Evolutionary conservation across 2,113 vertebrate genomes (phyloP).

Genomic region (Pseudopodoces humilis): DNA sequence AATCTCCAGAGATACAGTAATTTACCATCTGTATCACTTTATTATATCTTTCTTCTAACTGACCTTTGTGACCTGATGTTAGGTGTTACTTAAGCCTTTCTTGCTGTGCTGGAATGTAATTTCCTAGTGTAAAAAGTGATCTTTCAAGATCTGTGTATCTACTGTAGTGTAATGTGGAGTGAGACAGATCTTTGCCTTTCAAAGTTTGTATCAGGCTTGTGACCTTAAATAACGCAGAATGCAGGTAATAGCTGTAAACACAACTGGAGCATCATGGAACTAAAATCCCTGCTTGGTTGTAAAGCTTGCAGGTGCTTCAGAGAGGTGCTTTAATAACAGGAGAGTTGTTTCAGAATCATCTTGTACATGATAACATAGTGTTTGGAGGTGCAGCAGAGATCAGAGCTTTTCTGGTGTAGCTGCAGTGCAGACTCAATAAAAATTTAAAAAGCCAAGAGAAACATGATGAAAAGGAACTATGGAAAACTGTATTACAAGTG

Average conservation of each 20-base stretch:
- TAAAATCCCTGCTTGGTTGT: not conserved
- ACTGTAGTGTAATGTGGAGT: not conserved
- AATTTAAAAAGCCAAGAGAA: conserved; percentile 12
- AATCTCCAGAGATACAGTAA: not conserved
- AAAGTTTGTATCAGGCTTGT: not conserved
- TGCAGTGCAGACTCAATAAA: conserved; percentile 12
- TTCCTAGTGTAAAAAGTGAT: not conserved
- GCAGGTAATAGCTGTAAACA: not conserved
- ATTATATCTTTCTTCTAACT: not conserved
- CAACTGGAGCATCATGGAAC: not conserved
- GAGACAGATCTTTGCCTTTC: not conserved
- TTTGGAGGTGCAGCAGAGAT: not conserved
- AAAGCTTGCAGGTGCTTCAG: not conserved
- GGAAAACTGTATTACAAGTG: not conserved
- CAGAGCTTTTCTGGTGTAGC: not conserved
- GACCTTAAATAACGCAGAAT: not conserved
- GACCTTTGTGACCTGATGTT: not conserved
- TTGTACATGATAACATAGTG: not conserved
- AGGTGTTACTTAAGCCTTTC: not conserved
- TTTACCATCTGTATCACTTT: not conserved
- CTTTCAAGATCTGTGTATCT: not conserved
- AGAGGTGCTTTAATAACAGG: conserved; percentile 4
- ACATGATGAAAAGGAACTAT: not conserved
- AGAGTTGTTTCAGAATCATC: not conserved
- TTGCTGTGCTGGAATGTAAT: not conserved